phyloP scores from a whole-genome alignment of 2,888 invertebrate genomes.

The Nasonovia ribisnigri region DNA sequence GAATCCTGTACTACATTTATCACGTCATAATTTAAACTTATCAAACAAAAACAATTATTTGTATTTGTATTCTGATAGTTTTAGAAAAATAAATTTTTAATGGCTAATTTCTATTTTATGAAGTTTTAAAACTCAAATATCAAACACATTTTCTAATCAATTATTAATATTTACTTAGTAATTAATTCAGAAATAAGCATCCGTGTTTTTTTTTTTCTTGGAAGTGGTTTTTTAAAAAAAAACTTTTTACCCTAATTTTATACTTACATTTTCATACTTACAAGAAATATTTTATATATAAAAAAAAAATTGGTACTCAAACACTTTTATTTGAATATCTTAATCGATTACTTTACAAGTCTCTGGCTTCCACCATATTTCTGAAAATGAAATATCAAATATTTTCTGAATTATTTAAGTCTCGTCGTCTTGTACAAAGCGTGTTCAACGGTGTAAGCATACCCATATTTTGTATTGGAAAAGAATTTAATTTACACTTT shows the following conservation, averaged over 20 bases:
- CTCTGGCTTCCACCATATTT: background rate
- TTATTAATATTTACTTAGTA: background rate
- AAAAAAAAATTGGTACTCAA: background rate
- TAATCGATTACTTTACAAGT: background rate
- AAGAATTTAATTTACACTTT: background rate
- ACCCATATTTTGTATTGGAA: background rate
- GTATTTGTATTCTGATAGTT: background rate
- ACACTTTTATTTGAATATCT: background rate
- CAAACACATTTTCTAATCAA: background rate
- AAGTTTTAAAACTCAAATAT: background rate
- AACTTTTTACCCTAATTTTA: background rate
- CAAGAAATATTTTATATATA: background rate
- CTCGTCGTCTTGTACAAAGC: background rate
- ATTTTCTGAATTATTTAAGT: conserved; percentile 6
- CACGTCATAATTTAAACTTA: background rate
- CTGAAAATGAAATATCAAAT: background rate
- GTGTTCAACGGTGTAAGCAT: conserved; percentile 9
- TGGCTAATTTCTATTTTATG: background rate
- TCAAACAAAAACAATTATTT: background rate
- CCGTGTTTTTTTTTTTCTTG: background rate
- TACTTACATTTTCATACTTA: background rate
- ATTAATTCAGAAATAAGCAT: background rate
- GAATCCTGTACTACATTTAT: background rate
- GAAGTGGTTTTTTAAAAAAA: background rate
- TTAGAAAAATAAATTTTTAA: background rate